Base-by-base conservation (phyloP, 2,888 invertebrate genomes). In the Apodemia duryi region DNA sequence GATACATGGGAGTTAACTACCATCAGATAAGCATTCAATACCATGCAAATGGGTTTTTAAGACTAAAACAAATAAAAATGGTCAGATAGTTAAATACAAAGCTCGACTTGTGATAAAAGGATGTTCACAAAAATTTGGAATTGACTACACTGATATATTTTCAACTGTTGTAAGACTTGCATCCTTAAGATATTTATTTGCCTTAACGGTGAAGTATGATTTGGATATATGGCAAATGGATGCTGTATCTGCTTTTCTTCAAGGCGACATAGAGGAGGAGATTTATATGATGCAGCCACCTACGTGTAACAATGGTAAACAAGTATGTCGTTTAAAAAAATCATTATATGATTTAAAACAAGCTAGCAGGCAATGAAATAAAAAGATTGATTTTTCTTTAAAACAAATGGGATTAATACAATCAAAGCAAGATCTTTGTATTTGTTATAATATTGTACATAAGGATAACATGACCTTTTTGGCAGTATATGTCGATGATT, bases 121-220 rank as follows among this genome's bases (percentile, higher is more conserved):
- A 11, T 64, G 29, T 61, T 10, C 46, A 46, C 61, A 64, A 61
- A 57, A 13, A 13, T 21, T 21, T 13, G 64, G 49, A 32, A 46
- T 60, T 5, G 64, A 64, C 49, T 61, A 29, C 21, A 6, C 6
- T 21, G 64, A 64, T 2, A 21, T 41, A 10, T 64, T 13, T 32
- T 43, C 49, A 2, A 72, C 73, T 3, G 75, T 74, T 2, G 70
- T 71, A 1, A 67, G 71, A 1, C 69, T 71, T 61, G 67, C 72
- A 52, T 67, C 71, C 52, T 43, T 71, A 28, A 69, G 69, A 38
- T 70, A 65, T 52, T 52, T 67, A 11, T 61, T 70, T 61, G 66
- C 69, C 29, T 13, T 68, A 29, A 69, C 68, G 41, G 70, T 64
- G 0, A 67, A 63, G 46, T 64, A 65, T 60, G 51, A 61, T 13